These are phyloP conservation scores for Nezara viridula DNA, from an alignment of 2,888 invertebrate species.

Conservation along the genomic window DNA sequence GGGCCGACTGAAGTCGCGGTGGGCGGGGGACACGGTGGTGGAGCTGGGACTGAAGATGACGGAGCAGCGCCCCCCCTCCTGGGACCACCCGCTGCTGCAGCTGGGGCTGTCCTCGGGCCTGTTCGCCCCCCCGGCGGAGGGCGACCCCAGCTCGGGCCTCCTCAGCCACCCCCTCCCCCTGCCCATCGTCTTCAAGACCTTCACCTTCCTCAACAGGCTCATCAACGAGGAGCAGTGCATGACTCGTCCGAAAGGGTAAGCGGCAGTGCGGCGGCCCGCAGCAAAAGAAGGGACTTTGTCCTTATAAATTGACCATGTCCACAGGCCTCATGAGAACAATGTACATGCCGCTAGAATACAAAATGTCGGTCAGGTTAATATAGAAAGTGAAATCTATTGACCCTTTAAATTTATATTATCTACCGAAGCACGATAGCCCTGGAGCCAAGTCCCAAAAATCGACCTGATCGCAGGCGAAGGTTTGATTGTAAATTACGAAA, in stretches of 20 bases:
- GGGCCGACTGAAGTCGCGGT: constrained; percentile 28
- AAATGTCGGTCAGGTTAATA: too few species aligned
- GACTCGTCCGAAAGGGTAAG: not conserved
- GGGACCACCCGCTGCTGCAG: constrained; percentile 45
- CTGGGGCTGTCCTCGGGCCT: constrained; percentile 6
- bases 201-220: constrained; percentile 11
- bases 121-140: not conserved
- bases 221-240: constrained; percentile 24
- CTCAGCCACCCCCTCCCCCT: constrained; percentile 12
- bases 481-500: too few species aligned
- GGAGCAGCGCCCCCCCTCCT: not conserved
- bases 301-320: too few species aligned
- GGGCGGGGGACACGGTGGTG: constrained; percentile 54
- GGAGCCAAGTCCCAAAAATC: too few species aligned
- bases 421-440: too few species aligned
- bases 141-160: constrained; percentile 46
- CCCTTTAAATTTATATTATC: too few species aligned
- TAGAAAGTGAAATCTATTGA: too few species aligned
- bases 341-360: too few species aligned
- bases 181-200: constrained; percentile 27
- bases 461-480: too few species aligned
- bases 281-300: too few species aligned
- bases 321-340: too few species aligned
- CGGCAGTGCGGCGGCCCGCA: too few species aligned
- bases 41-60: constrained; percentile 32